Evolutionary conservation across 2,797 vertebrate genomes (phyloP).

Genomic region (Ctenopoma kingsleyae): DNA sequence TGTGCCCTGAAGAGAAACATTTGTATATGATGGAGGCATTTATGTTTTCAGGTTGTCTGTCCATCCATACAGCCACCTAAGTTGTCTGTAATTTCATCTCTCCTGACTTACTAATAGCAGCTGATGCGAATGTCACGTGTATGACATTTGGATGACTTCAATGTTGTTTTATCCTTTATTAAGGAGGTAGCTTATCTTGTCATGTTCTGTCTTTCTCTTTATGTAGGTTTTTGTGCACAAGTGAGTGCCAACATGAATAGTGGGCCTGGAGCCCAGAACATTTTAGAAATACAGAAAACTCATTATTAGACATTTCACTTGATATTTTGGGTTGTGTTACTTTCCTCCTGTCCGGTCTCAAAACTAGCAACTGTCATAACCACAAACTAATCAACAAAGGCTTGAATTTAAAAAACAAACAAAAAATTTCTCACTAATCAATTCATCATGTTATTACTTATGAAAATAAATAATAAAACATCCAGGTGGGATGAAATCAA

Average conservation of each 20-base stretch:
- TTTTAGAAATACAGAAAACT: not conserved
- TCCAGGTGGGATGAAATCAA: not conserved
- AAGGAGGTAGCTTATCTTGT: not conserved
- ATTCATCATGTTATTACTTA: not conserved
- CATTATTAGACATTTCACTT: too few relatives aligned
- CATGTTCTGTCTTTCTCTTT: not conserved
- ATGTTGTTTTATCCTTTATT: not conserved
- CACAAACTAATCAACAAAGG: too few relatives aligned
- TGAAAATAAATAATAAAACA: not conserved
- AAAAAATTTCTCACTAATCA: not conserved
- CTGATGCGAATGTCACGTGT: not conserved
- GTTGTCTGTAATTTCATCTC: too few relatives aligned
- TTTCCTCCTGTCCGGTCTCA: not conserved
- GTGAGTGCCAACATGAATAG: not conserved
- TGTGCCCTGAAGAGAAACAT: too few relatives aligned
- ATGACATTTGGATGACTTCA: not conserved
- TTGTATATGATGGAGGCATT: too few relatives aligned
- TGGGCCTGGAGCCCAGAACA: not conserved
- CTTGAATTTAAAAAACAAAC: not conserved
- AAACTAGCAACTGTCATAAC: not conserved
- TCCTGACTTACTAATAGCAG: too few relatives aligned
- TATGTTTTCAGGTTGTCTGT: too few relatives aligned
- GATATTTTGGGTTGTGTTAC: too few relatives aligned
- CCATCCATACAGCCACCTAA: too few relatives aligned
- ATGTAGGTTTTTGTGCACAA: not conserved